A percentile compares a stretch with the other conserved stretches of the same genome.
These are phyloP conservation scores for Euproctis similis DNA, from an alignment of 2,888 invertebrate genomes.

Conservation along the genomic window DNA sequence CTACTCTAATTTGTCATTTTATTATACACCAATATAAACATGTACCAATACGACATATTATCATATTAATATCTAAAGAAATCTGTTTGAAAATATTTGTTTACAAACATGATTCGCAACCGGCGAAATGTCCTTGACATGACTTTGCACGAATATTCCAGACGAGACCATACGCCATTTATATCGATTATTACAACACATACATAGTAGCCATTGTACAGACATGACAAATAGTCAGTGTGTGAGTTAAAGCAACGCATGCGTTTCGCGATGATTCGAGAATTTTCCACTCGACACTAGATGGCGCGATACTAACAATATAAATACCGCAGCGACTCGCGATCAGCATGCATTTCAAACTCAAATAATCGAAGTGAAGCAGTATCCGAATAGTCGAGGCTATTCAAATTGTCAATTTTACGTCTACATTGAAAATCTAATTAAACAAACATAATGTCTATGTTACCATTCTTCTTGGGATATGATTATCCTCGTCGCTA, in stretches of 20 bases:
- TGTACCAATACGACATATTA: no score
- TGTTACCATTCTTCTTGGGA: constrained; percentile 39
- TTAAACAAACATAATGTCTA: constrained; percentile 32
- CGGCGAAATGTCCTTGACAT: not conserved
- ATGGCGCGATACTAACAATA: constrained; percentile 33
- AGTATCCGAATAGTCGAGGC: constrained; percentile 4
- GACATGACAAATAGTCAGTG: not conserved
- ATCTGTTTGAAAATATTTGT: no score
- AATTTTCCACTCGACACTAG: constrained; percentile 37
- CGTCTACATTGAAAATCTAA: not conserved
- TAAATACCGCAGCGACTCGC: constrained; percentile 24
- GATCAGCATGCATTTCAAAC: constrained; percentile 19
- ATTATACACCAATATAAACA: no score
- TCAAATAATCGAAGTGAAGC: constrained; percentile 22
- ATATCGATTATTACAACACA: no score
- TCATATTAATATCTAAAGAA: no score
- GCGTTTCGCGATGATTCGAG: constrained; percentile 15
- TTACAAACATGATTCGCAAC: not conserved
- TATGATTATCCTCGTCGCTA: constrained; percentile 27
- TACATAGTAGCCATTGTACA: no score
- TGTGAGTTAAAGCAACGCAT: constrained; percentile 4
- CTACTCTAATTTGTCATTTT: no score
- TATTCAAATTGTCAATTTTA: not conserved
- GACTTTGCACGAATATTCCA: constrained; percentile 18
- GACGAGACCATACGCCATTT: no score